phyloP scores from a whole-genome alignment of 23 tunicate genomes.

The Phallusia fumigata region DNA sequence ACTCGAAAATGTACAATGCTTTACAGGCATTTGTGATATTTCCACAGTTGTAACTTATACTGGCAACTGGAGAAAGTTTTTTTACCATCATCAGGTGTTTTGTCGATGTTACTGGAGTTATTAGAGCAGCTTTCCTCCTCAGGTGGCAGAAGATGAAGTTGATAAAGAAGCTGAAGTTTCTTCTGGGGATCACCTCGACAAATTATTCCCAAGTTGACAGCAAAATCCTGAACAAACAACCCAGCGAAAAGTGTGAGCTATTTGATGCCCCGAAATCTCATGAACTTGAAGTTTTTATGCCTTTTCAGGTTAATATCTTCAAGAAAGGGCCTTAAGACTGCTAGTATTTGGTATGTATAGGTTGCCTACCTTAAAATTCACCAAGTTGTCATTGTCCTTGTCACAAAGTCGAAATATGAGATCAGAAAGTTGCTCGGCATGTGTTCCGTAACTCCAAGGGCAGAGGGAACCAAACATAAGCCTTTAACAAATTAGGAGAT shows the following conservation, averaged over 20 bases:
- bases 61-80: too few species aligned
- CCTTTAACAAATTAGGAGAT: too few species aligned
- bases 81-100: not conserved
- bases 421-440: slow-evolving; percentile 42
- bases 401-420: slow-evolving; percentile 53
- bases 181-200: slow-evolving; percentile 73
- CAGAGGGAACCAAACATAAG: slow-evolving; percentile 53
- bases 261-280: too few species aligned
- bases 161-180: slow-evolving; percentile 63
- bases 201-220: slow-evolving; percentile 64
- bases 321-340: too few species aligned
- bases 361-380: slow-evolving; percentile 66
- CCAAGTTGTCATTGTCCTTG: slow-evolving; percentile 27
- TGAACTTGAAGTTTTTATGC: too few species aligned
- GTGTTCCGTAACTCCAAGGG: slow-evolving; percentile 70
- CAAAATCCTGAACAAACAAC: slow-evolving; percentile 51
- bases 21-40: too few species aligned
- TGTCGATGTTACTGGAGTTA: not conserved
- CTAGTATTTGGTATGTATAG: too few species aligned
- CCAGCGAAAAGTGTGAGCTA: too few species aligned
- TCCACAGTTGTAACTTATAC: too few species aligned
- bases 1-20: too few species aligned
- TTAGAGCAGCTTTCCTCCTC: not conserved
- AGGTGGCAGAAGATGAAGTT: slow-evolving; percentile 76
- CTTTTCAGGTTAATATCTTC: too few species aligned